These are phyloP conservation scores for Vicugna pacos DNA, from an alignment of 2,113 vertebrate genomes.

Conservation along the genomic window DNA sequence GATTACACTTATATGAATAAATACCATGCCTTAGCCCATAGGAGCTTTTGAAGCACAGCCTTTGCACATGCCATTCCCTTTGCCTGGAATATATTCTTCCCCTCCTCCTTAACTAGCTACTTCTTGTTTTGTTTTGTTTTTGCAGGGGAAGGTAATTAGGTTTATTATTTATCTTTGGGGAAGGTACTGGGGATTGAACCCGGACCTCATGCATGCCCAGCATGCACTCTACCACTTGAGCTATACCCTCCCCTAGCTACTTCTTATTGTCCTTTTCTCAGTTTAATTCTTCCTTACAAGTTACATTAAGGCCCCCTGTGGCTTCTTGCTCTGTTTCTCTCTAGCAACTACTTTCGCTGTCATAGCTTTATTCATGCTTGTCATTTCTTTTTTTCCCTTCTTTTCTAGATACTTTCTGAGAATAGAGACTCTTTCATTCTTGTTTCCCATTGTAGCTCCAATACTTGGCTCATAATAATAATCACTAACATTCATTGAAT, in stretches of 20 bases:
- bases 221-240: too few species aligned
- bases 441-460: not conserved
- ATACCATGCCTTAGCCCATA: not conserved
- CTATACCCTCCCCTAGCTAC: not conserved
- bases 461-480: not conserved
- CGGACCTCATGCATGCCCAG: too few species aligned
- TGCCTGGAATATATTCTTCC: not conserved
- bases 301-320: not conserved
- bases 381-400: not conserved
- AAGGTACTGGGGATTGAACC: too few species aligned
- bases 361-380: not conserved
- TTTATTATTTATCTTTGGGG: too few species aligned
- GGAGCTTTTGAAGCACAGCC: not conserved
- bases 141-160: too few species aligned
- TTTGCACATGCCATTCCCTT: not conserved
- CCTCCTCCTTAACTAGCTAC: not conserved
- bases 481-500: not conserved
- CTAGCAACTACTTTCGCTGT: not conserved
- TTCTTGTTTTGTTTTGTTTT: too few species aligned
- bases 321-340: not conserved
- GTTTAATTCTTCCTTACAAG: not conserved
- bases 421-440: not conserved
- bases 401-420: not conserved
- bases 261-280: not conserved
- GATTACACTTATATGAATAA: not conserved